phyloP scores from a whole-genome alignment of 2,113 vertebrate species.

The Vanacampus margaritifer region DNA sequence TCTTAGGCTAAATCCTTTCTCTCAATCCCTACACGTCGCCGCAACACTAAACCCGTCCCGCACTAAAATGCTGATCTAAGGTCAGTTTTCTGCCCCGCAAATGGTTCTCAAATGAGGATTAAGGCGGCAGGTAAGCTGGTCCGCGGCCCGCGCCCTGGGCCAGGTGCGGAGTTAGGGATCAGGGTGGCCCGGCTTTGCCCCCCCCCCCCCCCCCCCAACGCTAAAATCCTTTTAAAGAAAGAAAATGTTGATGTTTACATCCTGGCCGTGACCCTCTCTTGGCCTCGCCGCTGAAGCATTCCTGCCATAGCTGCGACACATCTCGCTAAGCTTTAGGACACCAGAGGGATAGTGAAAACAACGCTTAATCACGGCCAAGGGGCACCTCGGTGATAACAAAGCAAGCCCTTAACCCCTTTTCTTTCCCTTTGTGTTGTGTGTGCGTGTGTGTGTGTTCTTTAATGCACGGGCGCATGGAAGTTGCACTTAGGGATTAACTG shows the following conservation, averaged over 20 bases:
- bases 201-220: constrained; percentile 37
- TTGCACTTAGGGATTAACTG: constrained; percentile 23
- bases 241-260: constrained; percentile 80
- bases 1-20: constrained; percentile 69
- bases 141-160: constrained; percentile 60
- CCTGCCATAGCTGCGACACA: constrained; percentile 77
- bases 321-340: constrained; percentile 72
- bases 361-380: constrained; percentile 72
- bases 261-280: constrained; percentile 69
- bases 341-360: constrained; percentile 68
- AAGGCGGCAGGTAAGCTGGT: constrained; percentile 41
- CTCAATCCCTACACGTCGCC: constrained; percentile 55
- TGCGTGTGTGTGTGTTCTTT: constrained; percentile 37
- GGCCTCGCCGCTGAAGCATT: constrained; percentile 71
- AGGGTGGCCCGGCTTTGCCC: constrained; percentile 43
- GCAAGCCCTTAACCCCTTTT: constrained; percentile 60
- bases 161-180: constrained; percentile 65
- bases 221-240: constrained; percentile 72
- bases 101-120: constrained; percentile 58
- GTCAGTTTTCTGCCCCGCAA: constrained; percentile 53
- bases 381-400: constrained; percentile 67
- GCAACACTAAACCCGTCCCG: constrained; percentile 44
- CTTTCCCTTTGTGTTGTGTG: constrained; percentile 13
- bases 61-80: constrained; percentile 58
- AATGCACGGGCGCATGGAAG: constrained; percentile 33